Conservation (phyloP, 2,888 invertebrate genomes). For the Dorcus hopei region DNA sequence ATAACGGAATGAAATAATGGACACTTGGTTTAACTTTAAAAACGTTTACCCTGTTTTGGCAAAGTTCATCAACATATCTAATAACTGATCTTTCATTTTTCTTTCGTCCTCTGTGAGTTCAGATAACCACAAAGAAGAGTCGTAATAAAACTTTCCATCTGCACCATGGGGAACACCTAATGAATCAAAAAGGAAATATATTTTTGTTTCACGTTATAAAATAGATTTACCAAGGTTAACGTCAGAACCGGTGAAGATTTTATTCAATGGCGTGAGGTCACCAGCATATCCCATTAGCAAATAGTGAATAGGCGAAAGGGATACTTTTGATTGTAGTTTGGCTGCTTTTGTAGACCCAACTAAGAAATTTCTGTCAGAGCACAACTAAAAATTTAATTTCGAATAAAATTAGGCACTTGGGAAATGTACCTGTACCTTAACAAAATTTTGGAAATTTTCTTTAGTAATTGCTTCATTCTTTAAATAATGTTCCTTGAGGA, state of each 20-base stretch:
- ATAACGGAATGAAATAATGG: background rate
- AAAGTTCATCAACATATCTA: constrained; percentile 9
- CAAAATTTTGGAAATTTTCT: constrained; percentile 31
- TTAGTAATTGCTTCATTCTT: constrained; percentile 27
- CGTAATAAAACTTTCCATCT: constrained; percentile 10
- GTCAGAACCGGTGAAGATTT: background rate
- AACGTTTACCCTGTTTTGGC: constrained; percentile 11
- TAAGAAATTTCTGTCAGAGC: constrained; percentile 50
- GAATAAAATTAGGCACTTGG: constrained; percentile 45
- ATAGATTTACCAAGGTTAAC: background rate
- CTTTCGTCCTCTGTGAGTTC: background rate
- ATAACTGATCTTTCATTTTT: constrained; percentile 7
- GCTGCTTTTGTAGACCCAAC: constrained; percentile 31
- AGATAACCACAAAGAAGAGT: background rate
- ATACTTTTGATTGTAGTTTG: constrained; percentile 32
- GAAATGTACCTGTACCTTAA: constrained; percentile 30
- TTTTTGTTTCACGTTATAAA: background rate
- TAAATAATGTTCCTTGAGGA: constrained; percentile 43
- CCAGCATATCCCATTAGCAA: constrained; percentile 32
- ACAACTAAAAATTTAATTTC: constrained; percentile 52
- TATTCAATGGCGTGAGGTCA: background rate
- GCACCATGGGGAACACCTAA: constrained; percentile 9
- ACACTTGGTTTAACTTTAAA: background rate
- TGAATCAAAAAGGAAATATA: background rate
- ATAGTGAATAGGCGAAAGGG: constrained; percentile 56